A percentile compares a stretch with the other conserved stretches of the same genome.
These are phyloP conservation scores for Prunella himalayana DNA, from an alignment of 2,113 vertebrate genomes.

Conservation along the genomic window DNA sequence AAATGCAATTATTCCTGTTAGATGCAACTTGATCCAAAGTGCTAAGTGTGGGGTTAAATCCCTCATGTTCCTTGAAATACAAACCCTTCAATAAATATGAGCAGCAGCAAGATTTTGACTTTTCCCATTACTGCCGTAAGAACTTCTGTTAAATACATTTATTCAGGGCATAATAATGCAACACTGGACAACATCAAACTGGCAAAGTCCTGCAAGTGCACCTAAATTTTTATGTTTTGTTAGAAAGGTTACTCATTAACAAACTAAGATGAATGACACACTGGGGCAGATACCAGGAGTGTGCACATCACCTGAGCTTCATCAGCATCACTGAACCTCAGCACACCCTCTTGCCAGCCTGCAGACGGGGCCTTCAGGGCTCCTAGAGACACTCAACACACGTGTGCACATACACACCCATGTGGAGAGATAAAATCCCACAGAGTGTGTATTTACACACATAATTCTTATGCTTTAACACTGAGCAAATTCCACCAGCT, in stretches of 20 bases:
- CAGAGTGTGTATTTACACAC: rapidly evolving
- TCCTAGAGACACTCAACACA: not conserved
- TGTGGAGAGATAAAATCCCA: not conserved
- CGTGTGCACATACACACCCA: rapidly evolving
- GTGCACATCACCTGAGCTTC: not conserved
- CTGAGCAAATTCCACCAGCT: not conserved
- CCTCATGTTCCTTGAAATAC: not conserved
- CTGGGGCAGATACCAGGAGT: not conserved
- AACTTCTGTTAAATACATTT: not conserved
- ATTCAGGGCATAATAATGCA: not conserved
- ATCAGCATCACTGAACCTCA: not conserved
- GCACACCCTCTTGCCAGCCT: not conserved
- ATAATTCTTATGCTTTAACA: not conserved
- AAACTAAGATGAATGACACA: not conserved
- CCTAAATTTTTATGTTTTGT: not conserved
- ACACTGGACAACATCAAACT: not conserved
- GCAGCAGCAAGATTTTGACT: not conserved
- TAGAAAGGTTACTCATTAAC: not conserved
- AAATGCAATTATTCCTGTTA: not conserved
- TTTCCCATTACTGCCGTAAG: not conserved
- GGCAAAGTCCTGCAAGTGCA: not conserved
- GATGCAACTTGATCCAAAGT: not conserved
- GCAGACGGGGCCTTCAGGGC: not conserved
- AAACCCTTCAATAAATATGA: not conserved
- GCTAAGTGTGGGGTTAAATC: not conserved